Evolutionary conservation across 53 echinoderm and acorn worm species (phyloP).

Genomic region (Astropecten irregularis): DNA sequence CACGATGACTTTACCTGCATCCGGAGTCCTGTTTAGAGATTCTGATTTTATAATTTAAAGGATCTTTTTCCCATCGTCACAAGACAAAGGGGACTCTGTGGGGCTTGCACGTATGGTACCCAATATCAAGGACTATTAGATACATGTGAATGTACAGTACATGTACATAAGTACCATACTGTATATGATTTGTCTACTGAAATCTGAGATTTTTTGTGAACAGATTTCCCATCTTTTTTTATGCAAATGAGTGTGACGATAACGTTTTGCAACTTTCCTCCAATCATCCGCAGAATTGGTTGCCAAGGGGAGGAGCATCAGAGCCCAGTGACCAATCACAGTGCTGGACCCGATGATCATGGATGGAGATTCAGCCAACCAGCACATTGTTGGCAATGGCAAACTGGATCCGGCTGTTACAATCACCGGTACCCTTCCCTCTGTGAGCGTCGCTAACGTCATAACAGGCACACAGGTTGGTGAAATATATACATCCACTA

Average conservation of each 20-base stretch:
- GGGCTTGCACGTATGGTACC: too few relatives aligned
- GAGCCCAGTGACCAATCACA: conserved; percentile 49
- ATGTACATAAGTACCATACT: neutral
- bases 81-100: too few relatives aligned
- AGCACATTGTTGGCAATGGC: conserved; percentile 59
- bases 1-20: too few relatives aligned
- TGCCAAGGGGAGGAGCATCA: conserved; percentile 48
- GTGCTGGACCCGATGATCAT: conserved; percentile 53
- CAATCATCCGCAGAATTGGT: conserved; percentile 26
- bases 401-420: conserved; percentile 54
- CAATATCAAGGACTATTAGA: too few relatives aligned
- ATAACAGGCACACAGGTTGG: conserved; percentile 63
- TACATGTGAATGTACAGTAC: neutral
- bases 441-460: conserved; percentile 57
- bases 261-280: neutral
- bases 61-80: too few relatives aligned
- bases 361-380: conserved; percentile 68
- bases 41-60: too few relatives aligned
- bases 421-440: conserved; percentile 40
- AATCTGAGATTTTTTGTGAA: neutral
- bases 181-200: neutral
- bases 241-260: too few relatives aligned
- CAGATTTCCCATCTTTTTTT: too few relatives aligned
- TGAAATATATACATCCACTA: neutral
- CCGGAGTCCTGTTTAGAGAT: too few relatives aligned